phyloP scores from a whole-genome alignment of 1,140 invertebrate genomes.

The Bombyx mandarina region DNA sequence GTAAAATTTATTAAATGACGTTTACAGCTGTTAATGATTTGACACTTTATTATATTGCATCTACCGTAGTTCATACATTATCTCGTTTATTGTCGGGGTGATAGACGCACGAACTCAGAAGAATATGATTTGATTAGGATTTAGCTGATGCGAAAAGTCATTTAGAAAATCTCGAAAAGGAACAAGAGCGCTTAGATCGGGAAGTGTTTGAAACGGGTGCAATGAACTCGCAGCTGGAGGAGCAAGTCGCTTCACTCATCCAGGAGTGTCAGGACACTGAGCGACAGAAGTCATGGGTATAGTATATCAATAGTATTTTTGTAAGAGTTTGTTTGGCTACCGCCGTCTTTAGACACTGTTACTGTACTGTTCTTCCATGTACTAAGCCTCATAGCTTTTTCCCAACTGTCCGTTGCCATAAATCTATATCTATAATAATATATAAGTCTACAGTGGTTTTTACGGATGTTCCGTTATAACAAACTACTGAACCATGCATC shows the following conservation, averaged over 20 bases:
- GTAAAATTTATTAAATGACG: too few relatives aligned
- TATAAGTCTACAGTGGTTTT: too few relatives aligned
- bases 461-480: too few relatives aligned
- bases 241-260: slow-evolving; percentile 43
- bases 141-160: slow-evolving; percentile 33
- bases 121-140: slow-evolving; percentile 24
- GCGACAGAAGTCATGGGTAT: slow-evolving; percentile 47
- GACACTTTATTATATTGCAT: neutral
- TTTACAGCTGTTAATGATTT: too few relatives aligned
- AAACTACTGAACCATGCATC: too few relatives aligned
- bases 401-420: too few relatives aligned
- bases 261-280: slow-evolving; percentile 37
- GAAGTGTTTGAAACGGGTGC: slow-evolving; percentile 29
- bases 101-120: too few relatives aligned
- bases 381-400: too few relatives aligned
- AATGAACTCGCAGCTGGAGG: slow-evolving; percentile 41
- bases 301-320: neutral
- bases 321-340: too few relatives aligned
- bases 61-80: neutral
- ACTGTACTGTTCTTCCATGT: too few relatives aligned
- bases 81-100: neutral
- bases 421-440: too few relatives aligned
- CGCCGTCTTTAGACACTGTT: too few relatives aligned
- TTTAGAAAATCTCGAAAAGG: slow-evolving; percentile 34
- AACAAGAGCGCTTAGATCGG: slow-evolving; percentile 38